Evolutionary conservation across 1,140 invertebrate species (phyloP), one percentile per base, ranked within the genome.

Genomic region (Bombus polaris): DNA sequence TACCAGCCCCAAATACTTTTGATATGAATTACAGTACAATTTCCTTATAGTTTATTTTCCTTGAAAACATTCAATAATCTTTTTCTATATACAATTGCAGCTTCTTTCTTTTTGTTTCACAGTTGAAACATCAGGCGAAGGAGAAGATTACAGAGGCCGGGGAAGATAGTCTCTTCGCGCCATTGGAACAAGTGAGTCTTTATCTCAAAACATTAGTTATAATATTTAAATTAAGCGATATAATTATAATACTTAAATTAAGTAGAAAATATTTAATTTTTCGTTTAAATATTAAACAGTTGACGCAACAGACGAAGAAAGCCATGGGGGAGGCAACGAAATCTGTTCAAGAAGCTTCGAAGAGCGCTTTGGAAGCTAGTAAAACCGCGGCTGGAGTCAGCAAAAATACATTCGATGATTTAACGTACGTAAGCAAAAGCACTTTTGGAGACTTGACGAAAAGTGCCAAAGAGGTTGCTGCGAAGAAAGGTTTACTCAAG

Each of bases 371-470:
- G 35, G 98, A 98, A 95, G 98, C 98, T 0, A 98, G 98, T 86
- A 98, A 98, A 94, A 98, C 96, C 71, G 98, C 97, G 32, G 97
- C 98, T 3, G 98, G 97, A 28, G 98, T 98, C 0, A 98, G 98
- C 91, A 98, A 98, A 93, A 98, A 98, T 90, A 98, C 98, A 0
- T 95, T 98, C 2, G 98, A 98, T 90, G 98, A 98, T 94, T 95
- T 98, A 22, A 98, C 98, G 0, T 98, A 98, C 92, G 98, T 98
- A 9, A 97, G 98, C 2, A 98, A 98, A 93, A 98, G 97, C 44
- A 98, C 98, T 5, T 95, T 98, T 62, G 98, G 97, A 18, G 98
- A 98, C 94, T 95, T 98, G n/a, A 98, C 98, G 0, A 99, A 98
- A 94, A 98, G 97, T 92, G 98, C 98, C 8, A 98, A 98, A 92